phyloP scores from a whole-genome alignment of 2,888 invertebrate species.

The Agonopterix heracliana region DNA sequence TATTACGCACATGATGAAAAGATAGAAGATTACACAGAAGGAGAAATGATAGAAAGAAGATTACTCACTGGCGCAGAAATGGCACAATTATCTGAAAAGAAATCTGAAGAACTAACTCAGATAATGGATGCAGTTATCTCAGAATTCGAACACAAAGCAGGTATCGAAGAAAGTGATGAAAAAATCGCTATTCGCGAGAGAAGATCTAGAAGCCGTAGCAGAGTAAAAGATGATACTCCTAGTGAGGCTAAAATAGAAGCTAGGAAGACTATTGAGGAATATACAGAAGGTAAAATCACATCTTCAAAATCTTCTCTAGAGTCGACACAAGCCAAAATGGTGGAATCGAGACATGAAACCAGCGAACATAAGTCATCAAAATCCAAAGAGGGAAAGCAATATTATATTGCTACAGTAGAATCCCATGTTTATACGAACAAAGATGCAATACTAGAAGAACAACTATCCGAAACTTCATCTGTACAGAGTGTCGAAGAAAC shows the following conservation, averaged over 20 bases:
- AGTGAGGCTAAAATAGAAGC: neutral
- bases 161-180: slow-evolving; percentile 22
- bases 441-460: slow-evolving; percentile 51
- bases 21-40: neutral
- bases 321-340: slow-evolving; percentile 24
- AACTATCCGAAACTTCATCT: slow-evolving; percentile 31
- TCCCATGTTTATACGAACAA: slow-evolving; percentile 63
- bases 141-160: slow-evolving; percentile 53
- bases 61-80: slow-evolving; percentile 49
- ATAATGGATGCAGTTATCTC: slow-evolving; percentile 60
- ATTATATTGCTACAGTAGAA: slow-evolving; percentile 61
- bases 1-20: slow-evolving; percentile 3
- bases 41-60: slow-evolving; percentile 12
- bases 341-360: slow-evolving; percentile 28
- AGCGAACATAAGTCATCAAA: slow-evolving; percentile 20
- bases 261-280: slow-evolving; percentile 15
- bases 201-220: slow-evolving; percentile 46
- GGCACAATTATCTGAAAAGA: slow-evolving; percentile 53
- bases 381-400: slow-evolving; percentile 36
- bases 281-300: slow-evolving; percentile 20
- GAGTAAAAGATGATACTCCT: slow-evolving; percentile 40
- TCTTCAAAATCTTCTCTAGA: slow-evolving; percentile 17
- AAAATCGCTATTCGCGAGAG: slow-evolving; percentile 19
- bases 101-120: slow-evolving; percentile 49
- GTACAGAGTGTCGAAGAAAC: slow-evolving; percentile 33